Evolutionary conservation across 1,140 invertebrate genomes (phyloP), one percentile per base, ranked within the genome.

Genomic region (Pantala flavescens): DNA sequence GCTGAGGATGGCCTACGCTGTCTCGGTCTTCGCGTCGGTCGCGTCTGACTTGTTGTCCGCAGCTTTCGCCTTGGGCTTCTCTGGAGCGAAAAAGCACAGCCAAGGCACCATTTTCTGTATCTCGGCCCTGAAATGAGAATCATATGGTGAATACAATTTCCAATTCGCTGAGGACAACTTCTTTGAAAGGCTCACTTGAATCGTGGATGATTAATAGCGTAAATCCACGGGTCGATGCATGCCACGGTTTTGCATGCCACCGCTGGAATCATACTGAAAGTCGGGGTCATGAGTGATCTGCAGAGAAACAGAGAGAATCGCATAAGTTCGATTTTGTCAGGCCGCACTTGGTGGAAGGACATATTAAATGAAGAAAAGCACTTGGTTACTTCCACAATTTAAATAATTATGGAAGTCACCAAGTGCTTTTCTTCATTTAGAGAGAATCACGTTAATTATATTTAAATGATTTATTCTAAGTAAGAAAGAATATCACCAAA

Each of bases 191-290:
- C 76, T 80, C 76, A 86, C 84, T 85, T 86, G 82, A 89, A 93
- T 86, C 88, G 89, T 0, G 90, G 91, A 82, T 93, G 91, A 78
- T 89, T 91, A 76, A 92, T 90, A 23, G 90, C 91, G 77, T 92
- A 91, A n/a, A 91, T 86, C 89, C 90, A 91, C 12, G 91, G 91
- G 82, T 93, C 90, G 78, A 93, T 87, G 79, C 90, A 91, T 0
- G 90, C 91, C 0, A 92, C 90, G 0, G 84, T 83, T 80, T 93
- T 93, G 72, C 87, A 86, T 77, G 88, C 89, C 55, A 91, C 81
- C 7, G 90, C 89, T 9, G 91, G 91, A 28, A 92, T 79, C 90
- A 92, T 92, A 12, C 89, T 90, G 0, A 87, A 82, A 14, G 90
- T 81, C 0, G 91, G 90, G 5, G 90, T 90, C 71, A 93, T 80